phyloP scores from a whole-genome alignment of 1,140 invertebrate species.

The Drosophila sechellia region DNA sequence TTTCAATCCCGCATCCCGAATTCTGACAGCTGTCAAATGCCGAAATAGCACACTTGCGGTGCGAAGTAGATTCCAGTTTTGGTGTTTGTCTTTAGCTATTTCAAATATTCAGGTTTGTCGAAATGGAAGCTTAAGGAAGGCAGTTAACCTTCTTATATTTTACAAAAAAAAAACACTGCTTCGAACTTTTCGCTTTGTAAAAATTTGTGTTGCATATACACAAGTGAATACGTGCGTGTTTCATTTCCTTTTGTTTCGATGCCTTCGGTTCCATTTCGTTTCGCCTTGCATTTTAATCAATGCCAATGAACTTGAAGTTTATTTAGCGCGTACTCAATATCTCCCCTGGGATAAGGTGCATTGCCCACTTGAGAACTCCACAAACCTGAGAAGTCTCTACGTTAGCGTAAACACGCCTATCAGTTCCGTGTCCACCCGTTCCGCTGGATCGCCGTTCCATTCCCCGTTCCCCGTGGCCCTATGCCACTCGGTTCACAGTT shows the following conservation, averaged over 20 bases:
- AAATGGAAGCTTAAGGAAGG: not conserved
- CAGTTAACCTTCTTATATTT: not conserved
- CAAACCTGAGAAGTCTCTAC: slow-evolving; percentile 21
- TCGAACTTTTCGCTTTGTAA: not conserved
- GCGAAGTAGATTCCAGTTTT: no score
- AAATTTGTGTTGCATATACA: slow-evolving; percentile 9
- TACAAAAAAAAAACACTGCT: not conserved
- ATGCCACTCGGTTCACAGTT: not conserved
- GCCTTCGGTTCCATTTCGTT: slow-evolving; percentile 31
- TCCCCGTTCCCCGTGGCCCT: not conserved
- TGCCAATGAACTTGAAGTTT: slow-evolving; percentile 77
- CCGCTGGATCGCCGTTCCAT: not conserved
- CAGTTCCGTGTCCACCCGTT: not conserved
- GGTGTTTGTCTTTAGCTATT: no score
- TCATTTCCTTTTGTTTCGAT: slow-evolving; percentile 30
- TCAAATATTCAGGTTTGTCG: not conserved
- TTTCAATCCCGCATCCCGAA: not conserved
- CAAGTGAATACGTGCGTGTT: slow-evolving; percentile 5
- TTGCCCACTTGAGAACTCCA: slow-evolving; percentile 26
- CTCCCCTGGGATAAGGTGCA: slow-evolving; percentile 23
- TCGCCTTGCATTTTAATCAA: slow-evolving; percentile 62
- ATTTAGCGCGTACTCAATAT: slow-evolving; percentile 46
- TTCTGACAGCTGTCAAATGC: slow-evolving; percentile 16
- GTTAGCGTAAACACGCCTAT: slow-evolving; percentile 37
- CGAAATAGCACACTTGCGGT: not conserved